Percentiles rank a stretch among this genome's conserved stretches.
Evolutionary conservation across 2,797 vertebrate species (phyloP).

Genomic region (Trichosurus vulpecula): DNA sequence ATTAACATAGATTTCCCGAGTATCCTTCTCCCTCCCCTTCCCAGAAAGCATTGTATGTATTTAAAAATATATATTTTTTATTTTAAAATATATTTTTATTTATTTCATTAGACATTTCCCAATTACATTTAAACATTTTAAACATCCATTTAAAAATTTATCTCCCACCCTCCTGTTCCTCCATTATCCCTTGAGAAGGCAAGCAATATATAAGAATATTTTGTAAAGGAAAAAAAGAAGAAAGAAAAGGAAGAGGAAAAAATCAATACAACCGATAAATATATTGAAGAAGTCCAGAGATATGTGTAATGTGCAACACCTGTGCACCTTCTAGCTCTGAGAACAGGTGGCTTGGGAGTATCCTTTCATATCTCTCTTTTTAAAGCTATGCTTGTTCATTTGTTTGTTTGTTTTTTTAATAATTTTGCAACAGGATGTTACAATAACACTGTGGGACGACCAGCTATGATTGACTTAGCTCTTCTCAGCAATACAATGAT

Average conservation of each 20-base stretch:
- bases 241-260: not conserved
- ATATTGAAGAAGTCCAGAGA: not conserved
- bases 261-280: not conserved
- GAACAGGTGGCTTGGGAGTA: not conserved
- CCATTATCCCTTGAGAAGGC: not conserved
- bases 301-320: not conserved
- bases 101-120: not conserved
- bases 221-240: not conserved
- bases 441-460: not conserved
- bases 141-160: not conserved
- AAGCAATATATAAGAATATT: not conserved
- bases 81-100: not conserved
- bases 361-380: not conserved
- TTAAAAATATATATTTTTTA: not conserved
- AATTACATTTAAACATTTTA: not conserved
- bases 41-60: not conserved
- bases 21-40: not conserved
- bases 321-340: not conserved
- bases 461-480: not conserved
- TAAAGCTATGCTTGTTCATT: not conserved
- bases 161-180: not conserved
- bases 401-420: not conserved
- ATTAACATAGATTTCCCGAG: not conserved
- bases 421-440: not conserved
- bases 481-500: not conserved